Evolutionary conservation across 2,888 invertebrate species (phyloP).

Genomic region (Athalia rosae): DNA sequence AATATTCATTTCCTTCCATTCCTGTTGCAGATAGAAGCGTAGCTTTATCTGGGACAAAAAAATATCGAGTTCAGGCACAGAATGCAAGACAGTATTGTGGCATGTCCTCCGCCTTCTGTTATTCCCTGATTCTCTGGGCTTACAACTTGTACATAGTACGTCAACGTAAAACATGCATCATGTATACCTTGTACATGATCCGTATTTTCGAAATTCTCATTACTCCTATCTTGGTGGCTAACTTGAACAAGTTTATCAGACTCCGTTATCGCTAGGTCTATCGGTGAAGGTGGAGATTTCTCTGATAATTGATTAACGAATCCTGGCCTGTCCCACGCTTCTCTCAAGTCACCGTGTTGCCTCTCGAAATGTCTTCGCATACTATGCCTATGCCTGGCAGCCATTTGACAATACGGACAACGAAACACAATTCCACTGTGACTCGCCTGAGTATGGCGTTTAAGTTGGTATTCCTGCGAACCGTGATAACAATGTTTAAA

Average conservation of each 20-base stretch:
- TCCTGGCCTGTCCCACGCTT: conserved; percentile 55
- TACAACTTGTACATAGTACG: no score
- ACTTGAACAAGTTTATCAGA: conserved; percentile 23
- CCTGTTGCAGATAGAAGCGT: conserved; percentile 37
- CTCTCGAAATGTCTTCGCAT: conserved; percentile 57
- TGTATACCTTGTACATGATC: conserved; percentile 42
- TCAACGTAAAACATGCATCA: not conserved
- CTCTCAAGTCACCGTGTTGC: conserved; percentile 52
- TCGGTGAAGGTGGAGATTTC: conserved; percentile 45
- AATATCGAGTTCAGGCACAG: no score
- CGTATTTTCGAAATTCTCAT: conserved; percentile 26
- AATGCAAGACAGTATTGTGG: no score
- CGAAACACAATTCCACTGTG: conserved; percentile 67
- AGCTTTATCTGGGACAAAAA: conserved; percentile 3
- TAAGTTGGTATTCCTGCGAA: conserved; percentile 68
- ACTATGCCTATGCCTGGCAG: conserved; percentile 55
- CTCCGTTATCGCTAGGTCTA: not conserved
- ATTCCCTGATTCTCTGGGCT: no score
- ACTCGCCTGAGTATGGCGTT: conserved; percentile 69
- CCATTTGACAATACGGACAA: conserved; percentile 58
- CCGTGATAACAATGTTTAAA: conserved; percentile 72
- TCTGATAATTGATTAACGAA: conserved; percentile 55
- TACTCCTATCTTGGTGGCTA: conserved; percentile 34
- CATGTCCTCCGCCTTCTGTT: not conserved
- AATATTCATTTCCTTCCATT: conserved; percentile 43